These are phyloP conservation scores for Coelopa pilipes DNA, from an alignment of 2,888 invertebrate species.

Conservation along the genomic window DNA sequence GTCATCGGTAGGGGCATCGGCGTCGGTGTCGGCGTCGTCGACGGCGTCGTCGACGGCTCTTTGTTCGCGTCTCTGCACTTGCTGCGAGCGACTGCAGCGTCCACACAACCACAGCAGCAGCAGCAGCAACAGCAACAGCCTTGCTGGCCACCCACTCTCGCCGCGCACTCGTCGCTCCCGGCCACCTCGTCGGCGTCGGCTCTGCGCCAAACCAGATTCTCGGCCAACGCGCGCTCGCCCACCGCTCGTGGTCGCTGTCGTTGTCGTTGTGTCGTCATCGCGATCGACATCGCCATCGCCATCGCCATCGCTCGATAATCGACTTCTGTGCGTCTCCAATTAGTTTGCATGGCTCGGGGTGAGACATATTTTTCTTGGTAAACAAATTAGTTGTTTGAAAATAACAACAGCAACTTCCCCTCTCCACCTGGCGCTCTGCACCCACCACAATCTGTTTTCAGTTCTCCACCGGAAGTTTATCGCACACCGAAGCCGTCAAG, in stretches of 20 bases:
- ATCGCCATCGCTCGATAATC: neutral
- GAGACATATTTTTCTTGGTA: neutral
- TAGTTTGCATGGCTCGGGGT: neutral
- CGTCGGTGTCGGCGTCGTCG: neutral
- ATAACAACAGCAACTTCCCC: neutral
- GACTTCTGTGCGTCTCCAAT: neutral
- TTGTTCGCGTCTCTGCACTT: neutral
- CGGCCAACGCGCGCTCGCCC: slow-evolving; percentile 10
- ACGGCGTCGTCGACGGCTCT: neutral
- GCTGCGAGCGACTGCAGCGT: neutral
- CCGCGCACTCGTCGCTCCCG: slow-evolving; percentile 10
- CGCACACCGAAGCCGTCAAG: too few species aligned
- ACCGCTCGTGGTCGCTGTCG: neutral
- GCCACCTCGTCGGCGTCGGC: slow-evolving; percentile 19
- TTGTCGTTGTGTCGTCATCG: neutral
- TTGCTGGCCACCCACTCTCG: slow-evolving; percentile 35
- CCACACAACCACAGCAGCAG: too few species aligned
- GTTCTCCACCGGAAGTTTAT: too few species aligned
- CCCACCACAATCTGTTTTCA: too few species aligned
- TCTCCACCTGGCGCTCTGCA: too few species aligned
- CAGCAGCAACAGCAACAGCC: slow-evolving; percentile 23
- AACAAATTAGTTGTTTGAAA: neutral
- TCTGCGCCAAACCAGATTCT: slow-evolving; percentile 15
- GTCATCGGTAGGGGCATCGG: neutral
- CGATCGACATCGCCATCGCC: neutral